Percentiles rank a stretch among this genome's conserved stretches.
phyloP scores from a whole-genome alignment of 1,140 invertebrate genomes.

The Limonius californicus region DNA sequence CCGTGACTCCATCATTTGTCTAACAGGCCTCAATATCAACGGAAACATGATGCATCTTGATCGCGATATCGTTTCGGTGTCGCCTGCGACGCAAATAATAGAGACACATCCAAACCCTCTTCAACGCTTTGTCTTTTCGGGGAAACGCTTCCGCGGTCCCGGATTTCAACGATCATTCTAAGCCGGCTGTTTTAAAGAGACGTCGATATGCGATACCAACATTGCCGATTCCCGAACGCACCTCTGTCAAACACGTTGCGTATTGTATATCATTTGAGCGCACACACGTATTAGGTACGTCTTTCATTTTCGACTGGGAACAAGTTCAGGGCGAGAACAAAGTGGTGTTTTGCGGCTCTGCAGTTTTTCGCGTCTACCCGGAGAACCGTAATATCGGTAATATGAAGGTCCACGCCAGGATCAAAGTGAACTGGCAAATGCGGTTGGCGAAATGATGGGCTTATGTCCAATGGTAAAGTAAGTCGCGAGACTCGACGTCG shows the following conservation, averaged over 20 bases:
- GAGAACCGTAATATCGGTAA: constrained; percentile 1
- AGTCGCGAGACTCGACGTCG: constrained; percentile 24
- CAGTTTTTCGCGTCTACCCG: too few species aligned
- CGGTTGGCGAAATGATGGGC: constrained; percentile 36
- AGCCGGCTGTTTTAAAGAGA: not conserved
- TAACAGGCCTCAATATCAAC: constrained; percentile 7
- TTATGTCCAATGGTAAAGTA: constrained; percentile 35
- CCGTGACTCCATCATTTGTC: not conserved
- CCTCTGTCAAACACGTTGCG: too few species aligned
- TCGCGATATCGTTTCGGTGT: constrained; percentile 1
- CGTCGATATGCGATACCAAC: not conserved
- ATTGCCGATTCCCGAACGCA: too few species aligned
- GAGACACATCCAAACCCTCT: constrained; percentile 10
- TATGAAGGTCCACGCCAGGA: constrained; percentile 1
- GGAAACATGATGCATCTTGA: constrained; percentile 7
- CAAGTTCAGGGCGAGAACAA: too few species aligned
- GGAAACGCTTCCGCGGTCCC: not conserved
- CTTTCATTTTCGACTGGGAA: too few species aligned
- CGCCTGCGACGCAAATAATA: constrained; percentile 3
- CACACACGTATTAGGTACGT: too few species aligned
- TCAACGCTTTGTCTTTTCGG: constrained; percentile 3
- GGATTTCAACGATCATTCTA: not conserved
- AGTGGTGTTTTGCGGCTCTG: too few species aligned
- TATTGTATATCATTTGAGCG: too few species aligned
- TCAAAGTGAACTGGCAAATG: constrained; percentile 16